Conservation (phyloP, 2,888 invertebrate genomes). For the Acronicta leporina region DNA sequence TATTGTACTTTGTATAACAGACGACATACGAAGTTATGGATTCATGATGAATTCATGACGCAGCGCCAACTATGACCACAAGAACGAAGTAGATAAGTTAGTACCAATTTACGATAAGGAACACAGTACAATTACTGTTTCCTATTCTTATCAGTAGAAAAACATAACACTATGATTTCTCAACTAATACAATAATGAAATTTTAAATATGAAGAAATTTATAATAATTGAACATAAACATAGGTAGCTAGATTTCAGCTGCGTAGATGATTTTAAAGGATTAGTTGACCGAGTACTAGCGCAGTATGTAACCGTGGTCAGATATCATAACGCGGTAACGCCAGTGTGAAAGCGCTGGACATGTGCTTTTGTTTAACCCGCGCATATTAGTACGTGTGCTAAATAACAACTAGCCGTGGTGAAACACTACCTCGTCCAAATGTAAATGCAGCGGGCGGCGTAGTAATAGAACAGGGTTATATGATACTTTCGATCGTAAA, state of each 20-base stretch:
- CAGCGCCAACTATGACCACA: constrained; percentile 19
- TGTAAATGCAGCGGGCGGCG: constrained; percentile 56
- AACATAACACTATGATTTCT: constrained; percentile 6
- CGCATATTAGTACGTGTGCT: constrained; percentile 77
- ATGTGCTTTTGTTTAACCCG: constrained; percentile 80
- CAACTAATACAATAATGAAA: neutral
- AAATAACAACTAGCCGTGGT: constrained; percentile 83
- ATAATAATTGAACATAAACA: too few species aligned
- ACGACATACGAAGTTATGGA: constrained; percentile 55
- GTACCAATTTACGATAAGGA: constrained; percentile 41
- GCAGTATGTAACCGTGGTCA: constrained; percentile 77
- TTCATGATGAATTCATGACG: constrained; percentile 47
- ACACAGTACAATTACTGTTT: constrained; percentile 37
- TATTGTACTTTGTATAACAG: constrained; percentile 51
- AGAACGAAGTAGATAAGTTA: constrained; percentile 2
- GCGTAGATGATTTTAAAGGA: constrained; percentile 40
- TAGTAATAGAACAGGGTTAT: constrained; percentile 65
- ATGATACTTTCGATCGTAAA: constrained; percentile 79
- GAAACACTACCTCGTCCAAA: constrained; percentile 72
- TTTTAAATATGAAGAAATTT: neutral
- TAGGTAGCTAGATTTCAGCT: constrained; percentile 5
- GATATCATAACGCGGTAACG: constrained; percentile 74
- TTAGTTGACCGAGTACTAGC: constrained; percentile 64
- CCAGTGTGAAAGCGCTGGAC: constrained; percentile 81
- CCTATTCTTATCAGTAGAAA: constrained; percentile 35